Conservation (phyloP, 2,797 vertebrate genomes). For the Mycteria americana region DNA sequence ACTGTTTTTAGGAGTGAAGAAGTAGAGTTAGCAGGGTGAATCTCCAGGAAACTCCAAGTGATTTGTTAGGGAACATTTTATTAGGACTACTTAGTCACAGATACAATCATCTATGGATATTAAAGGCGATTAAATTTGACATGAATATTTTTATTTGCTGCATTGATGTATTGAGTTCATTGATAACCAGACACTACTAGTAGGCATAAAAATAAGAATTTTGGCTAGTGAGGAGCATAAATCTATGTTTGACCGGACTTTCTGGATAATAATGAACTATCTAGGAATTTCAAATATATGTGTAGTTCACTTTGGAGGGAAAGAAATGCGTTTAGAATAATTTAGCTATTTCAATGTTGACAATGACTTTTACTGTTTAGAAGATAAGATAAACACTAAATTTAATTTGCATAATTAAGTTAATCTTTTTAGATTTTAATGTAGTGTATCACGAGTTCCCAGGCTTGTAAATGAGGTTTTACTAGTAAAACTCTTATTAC, state of each 20-base stretch:
- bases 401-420: slow-evolving; percentile 69
- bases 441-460: slow-evolving; percentile 55
- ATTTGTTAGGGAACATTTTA: neutral
- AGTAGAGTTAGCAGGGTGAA: neutral
- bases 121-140: neutral
- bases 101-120: neutral
- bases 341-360: slow-evolving; percentile 38
- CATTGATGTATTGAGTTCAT: neutral
- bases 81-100: neutral
- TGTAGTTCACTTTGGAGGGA: slow-evolving; percentile 9
- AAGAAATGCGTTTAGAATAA: slow-evolving; percentile 34
- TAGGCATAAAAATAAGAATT: neutral
- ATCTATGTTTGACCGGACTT: neutral
- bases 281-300: slow-evolving; percentile 2
- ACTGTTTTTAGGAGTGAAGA: neutral
- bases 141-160: neutral
- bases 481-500: slow-evolving; percentile 63
- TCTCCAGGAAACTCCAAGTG: neutral
- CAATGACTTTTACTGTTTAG: slow-evolving; percentile 64
- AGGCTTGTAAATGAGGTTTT: slow-evolving; percentile 61
- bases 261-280: neutral
- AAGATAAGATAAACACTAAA: slow-evolving; percentile 58
- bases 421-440: slow-evolving; percentile 67
- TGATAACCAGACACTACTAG: neutral
- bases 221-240: neutral